Conservation (phyloP, 2,797 vertebrate species). For the Eutrigla gurnardus region DNA sequence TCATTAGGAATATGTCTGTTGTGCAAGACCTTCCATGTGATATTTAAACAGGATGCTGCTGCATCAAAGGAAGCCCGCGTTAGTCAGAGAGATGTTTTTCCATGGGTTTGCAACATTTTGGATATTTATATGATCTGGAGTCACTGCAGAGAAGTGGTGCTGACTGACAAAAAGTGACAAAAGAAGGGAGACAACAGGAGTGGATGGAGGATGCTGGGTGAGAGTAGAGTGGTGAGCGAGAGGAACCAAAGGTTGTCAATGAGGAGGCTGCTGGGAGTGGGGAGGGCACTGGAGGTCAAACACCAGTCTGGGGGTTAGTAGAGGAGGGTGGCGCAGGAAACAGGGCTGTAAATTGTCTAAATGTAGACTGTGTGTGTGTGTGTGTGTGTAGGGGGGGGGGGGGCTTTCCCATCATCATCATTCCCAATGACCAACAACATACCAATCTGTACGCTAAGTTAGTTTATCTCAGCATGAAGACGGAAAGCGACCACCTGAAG, state of each 20-base stretch:
- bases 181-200: not conserved
- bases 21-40: not conserved
- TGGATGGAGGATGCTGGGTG: not conserved
- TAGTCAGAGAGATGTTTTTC: not conserved
- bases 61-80: not conserved
- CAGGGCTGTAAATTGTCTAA: constrained; percentile 32
- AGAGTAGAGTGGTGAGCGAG: not conserved
- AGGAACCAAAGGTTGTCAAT: not conserved
- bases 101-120: not conserved
- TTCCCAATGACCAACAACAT: not conserved
- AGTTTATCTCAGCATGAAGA: constrained; percentile 2
- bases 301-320: constrained; percentile 8
- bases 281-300: constrained; percentile 21
- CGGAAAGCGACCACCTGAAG: not conserved
- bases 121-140: not conserved
- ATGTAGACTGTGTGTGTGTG: constrained; percentile 24
- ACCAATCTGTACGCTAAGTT: not conserved
- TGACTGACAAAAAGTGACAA: not conserved
- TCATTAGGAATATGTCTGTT: too few species aligned
- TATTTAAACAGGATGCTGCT: not conserved
- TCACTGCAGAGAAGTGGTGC: not conserved
- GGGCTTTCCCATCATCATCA: too few species aligned
- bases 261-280: not conserved
- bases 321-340: constrained; percentile 1
- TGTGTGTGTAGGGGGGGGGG: not conserved